A percentile compares a stretch with the other conserved stretches of the same genome.
Evolutionary conservation across 2,888 invertebrate species (phyloP).

Genomic region (Drosophila melanosoma): DNA sequence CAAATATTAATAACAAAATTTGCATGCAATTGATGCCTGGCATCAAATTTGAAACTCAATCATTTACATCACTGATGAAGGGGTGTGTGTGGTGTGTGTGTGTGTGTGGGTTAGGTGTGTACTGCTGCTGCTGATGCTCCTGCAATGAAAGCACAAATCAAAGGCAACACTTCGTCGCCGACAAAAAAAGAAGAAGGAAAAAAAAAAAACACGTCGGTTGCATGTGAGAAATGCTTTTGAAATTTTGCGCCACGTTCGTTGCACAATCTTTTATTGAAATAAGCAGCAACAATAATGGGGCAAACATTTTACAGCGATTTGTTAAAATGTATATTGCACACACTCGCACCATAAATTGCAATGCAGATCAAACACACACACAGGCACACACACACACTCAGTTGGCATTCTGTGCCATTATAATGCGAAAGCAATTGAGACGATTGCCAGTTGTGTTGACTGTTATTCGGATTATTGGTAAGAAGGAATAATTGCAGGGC

Average conservation of each 20-base stretch:
- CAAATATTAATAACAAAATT: constrained; percentile 75
- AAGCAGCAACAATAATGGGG: constrained; percentile 60
- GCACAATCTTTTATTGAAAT: constrained; percentile 74
- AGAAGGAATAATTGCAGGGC: constrained; percentile 22
- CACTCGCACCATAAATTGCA: constrained; percentile 16
- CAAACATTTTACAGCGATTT: constrained; percentile 75
- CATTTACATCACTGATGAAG: constrained; percentile 46
- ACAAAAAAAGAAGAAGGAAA: constrained; percentile 9
- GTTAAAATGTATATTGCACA: constrained; percentile 56
- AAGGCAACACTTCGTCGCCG: constrained; percentile 26
- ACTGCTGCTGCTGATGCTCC: background rate
- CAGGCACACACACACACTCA: constrained; percentile 17
- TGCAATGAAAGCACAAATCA: constrained; percentile 36
- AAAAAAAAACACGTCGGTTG: constrained; percentile 31
- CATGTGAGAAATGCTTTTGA: constrained; percentile 75
- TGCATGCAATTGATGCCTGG: constrained; percentile 76
- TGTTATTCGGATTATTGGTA: constrained; percentile 32
- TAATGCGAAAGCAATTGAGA: constrained; percentile 61
- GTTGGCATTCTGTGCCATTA: constrained; percentile 34
- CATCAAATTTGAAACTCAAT: constrained; percentile 64
- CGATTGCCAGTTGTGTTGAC: constrained; percentile 50
- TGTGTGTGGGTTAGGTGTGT: background rate
- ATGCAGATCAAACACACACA: constrained; percentile 28
- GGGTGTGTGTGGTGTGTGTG: constrained; percentile 8
- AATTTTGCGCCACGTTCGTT: constrained; percentile 75